These are phyloP conservation scores for Drosophila kuntzei DNA, from an alignment of 2,888 invertebrate genomes.

Conservation along the genomic window DNA sequence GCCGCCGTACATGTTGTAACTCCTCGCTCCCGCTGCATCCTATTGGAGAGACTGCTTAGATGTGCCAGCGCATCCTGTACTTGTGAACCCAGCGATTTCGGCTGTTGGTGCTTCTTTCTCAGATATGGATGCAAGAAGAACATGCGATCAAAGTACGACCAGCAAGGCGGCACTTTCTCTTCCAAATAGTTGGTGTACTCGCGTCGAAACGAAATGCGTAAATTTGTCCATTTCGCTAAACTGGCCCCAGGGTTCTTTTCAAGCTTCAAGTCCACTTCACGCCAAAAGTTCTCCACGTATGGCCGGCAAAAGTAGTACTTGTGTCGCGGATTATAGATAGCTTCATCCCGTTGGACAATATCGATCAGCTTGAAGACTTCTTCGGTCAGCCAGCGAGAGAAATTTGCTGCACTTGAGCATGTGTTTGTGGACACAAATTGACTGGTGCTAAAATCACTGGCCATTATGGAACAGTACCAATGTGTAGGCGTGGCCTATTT, in stretches of 20 bases:
- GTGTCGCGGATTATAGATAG: conserved; percentile 84
- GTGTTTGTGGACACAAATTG: conserved; percentile 60
- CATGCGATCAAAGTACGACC: conserved; percentile 85
- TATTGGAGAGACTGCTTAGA: conserved; percentile 79
- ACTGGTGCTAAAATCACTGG: conserved; percentile 58
- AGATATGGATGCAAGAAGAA: conserved; percentile 84
- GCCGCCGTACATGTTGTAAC: conserved; percentile 64
- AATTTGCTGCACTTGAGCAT: conserved; percentile 60
- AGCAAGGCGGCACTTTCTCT: conserved; percentile 83
- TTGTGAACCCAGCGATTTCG: conserved; percentile 82
- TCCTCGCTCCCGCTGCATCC: conserved; percentile 78
- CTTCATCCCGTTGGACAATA: conserved; percentile 84
- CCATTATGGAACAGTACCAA: conserved; percentile 38
- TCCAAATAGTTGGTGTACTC: conserved; percentile 83
- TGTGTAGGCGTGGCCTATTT: conserved; percentile 1
- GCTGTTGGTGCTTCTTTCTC: conserved; percentile 83
- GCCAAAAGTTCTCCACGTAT: conserved; percentile 85
- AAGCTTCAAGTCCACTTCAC: conserved; percentile 83
- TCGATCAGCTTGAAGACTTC: conserved; percentile 84
- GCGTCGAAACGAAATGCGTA: conserved; percentile 84
- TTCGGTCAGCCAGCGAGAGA: conserved; percentile 83
- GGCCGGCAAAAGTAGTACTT: conserved; percentile 85
- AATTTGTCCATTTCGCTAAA: conserved; percentile 84
- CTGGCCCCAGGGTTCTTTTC: conserved; percentile 84
- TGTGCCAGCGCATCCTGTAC: conserved; percentile 84